Evolutionary conservation across 2,797 vertebrate genomes (phyloP), one percentile per base, ranked within the genome.

Genomic region (Cygnus olor): DNA sequence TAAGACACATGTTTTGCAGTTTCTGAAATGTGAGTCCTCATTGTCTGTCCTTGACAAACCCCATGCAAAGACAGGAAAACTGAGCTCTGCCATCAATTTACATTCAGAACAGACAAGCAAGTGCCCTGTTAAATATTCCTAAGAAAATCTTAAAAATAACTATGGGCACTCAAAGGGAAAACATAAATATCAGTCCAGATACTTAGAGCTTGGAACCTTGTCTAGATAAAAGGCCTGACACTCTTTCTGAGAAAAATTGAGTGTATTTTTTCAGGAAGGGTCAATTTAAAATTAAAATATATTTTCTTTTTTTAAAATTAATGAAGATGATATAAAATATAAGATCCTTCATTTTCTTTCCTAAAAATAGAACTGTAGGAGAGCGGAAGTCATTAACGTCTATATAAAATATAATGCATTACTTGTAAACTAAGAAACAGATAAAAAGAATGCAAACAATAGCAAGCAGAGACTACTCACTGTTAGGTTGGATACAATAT

Each of bases 21-120:
- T 32, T 65, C 65, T 24, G 56, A 88, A 34, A 32, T 80, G 66
- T 32, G 49, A 80, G 40, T 69, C 73, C 68, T 95, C 68, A n/a
- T 21, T 77, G 40, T 91, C 68, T 87, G 65, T 89, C 80, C 72
- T 90, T 93, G 86, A 93, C 54, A 90, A 93, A 87, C n/a, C 74
- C 36, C 53, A 68, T 56, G 61, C 0, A 5, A 81, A 81, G 56
- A 93, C 80, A 93, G 68, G 79, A 93, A 95, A 93, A 93, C 63
- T 85, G 58, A 97, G 94, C n/a, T 49, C 80, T 84, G 63, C 19
- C 80, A 95, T 88, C 85, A 95, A 88, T 81, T 84, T 95, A 71
- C 49, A 78, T 79, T 84, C 90, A 91, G 28, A 92, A 87, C 47
- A 68, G 63, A 92, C 58, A 56, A 95, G 38, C 30, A 77, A 65